These are phyloP conservation scores for Machimus rusticus DNA, from an alignment of 2,888 invertebrate genomes.

Conservation along the genomic window DNA sequence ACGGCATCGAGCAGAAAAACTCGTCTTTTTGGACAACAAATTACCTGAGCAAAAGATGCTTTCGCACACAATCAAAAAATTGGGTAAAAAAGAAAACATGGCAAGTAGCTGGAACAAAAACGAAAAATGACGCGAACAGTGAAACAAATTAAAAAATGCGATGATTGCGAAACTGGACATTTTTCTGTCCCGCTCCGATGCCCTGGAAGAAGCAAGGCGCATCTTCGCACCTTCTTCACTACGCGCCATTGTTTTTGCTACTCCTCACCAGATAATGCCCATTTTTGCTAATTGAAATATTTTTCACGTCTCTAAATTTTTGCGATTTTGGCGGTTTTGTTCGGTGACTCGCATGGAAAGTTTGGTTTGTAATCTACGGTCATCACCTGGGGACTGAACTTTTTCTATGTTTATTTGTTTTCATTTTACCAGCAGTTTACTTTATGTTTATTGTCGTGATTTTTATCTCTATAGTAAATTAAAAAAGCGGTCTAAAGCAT, in stretches of 20 bases:
- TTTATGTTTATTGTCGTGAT: neutral
- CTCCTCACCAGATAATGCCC: neutral
- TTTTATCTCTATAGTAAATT: too few relatives aligned
- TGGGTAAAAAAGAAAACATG: neutral
- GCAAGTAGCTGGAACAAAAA: neutral
- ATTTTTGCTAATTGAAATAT: conserved; percentile 22
- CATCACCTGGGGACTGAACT: neutral
- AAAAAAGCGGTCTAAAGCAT: too few relatives aligned
- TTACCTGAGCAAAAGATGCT: conserved; percentile 4
- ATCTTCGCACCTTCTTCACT: neutral
- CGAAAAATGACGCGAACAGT: neutral
- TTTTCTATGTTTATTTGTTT: neutral
- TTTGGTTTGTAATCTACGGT: neutral
- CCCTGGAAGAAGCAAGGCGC: neutral
- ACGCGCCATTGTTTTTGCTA: neutral
- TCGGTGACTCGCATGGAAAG: neutral
- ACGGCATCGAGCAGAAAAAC: conserved; percentile 33
- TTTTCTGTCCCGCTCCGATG: neutral
- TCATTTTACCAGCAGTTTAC: neutral
- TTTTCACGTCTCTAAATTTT: conserved; percentile 11
- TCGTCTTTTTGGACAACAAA: conserved; percentile 17
- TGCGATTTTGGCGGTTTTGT: conserved; percentile 1
- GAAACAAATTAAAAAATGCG: neutral
- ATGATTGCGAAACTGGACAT: neutral
- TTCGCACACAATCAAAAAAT: neutral